phyloP scores from a whole-genome alignment of 2,797 vertebrate species.

The Spinibarbus caldwelli region DNA sequence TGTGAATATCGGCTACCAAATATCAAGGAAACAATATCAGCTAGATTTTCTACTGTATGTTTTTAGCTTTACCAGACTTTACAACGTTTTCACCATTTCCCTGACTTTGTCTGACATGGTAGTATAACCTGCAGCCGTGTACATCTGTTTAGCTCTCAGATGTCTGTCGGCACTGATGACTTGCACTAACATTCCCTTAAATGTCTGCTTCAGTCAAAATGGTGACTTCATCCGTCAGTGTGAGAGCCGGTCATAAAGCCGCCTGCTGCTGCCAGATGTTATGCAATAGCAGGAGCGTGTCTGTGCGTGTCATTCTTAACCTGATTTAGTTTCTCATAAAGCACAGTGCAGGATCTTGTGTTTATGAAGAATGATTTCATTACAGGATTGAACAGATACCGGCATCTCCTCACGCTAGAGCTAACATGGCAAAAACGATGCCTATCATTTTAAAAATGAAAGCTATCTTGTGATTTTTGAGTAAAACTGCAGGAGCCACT shows the following conservation, averaged over 20 bases:
- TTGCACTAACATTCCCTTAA: slow-evolving; percentile 13
- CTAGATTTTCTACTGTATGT: too few species aligned
- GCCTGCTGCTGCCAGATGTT: slow-evolving; percentile 29
- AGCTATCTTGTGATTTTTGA: neutral
- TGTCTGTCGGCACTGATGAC: slow-evolving; percentile 26
- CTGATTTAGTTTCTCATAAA: slow-evolving; percentile 34
- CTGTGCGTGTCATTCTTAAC: slow-evolving; percentile 29
- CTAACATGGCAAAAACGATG: slow-evolving; percentile 21
- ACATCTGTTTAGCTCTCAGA: slow-evolving; percentile 22
- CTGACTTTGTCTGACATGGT: neutral
- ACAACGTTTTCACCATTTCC: neutral
- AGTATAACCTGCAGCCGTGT: neutral
- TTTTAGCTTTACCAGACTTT: neutral
- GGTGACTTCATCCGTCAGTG: slow-evolving; percentile 41
- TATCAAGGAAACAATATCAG: too few species aligned
- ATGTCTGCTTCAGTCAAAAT: slow-evolving; percentile 31
- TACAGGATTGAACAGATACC: slow-evolving; percentile 18
- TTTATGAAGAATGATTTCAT: slow-evolving; percentile 34
- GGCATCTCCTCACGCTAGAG: neutral
- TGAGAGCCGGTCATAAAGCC: slow-evolving; percentile 7
- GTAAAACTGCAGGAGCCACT: neutral
- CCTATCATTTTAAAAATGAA: neutral
- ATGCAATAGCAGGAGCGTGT: slow-evolving; percentile 32
- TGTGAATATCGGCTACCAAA: too few species aligned
- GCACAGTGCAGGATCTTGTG: neutral